Conservation (phyloP, 2,113 vertebrate species). For the Alectura lathami region DNA sequence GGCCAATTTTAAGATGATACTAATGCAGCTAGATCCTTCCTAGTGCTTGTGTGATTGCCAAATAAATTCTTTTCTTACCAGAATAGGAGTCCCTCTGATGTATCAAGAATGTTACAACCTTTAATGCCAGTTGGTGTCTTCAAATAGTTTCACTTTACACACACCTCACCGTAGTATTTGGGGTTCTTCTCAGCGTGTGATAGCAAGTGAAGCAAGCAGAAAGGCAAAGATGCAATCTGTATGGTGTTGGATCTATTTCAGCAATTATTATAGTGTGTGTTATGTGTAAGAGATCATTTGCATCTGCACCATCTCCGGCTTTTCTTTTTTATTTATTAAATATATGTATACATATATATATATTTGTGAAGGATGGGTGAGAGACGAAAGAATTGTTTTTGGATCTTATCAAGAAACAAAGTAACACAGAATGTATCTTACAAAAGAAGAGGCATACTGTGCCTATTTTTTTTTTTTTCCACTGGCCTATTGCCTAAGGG, state of each 20-base stretch:
- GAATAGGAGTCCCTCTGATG: background rate
- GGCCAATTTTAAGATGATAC: background rate
- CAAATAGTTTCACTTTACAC: background rate
- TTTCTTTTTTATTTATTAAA: background rate
- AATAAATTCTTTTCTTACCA: background rate
- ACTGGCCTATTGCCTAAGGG: constrained; percentile 64
- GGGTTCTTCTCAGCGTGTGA: background rate
- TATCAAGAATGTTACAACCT: background rate
- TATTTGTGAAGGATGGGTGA: background rate
- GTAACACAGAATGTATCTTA: constrained; percentile 37
- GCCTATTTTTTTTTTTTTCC: constrained; percentile 35
- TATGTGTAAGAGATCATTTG: background rate
- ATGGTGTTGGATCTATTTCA: constrained; percentile 1
- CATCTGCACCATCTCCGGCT: background rate
- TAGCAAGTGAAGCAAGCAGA: background rate
- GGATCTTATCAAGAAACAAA: constrained; percentile 56
- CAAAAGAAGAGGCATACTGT: constrained; percentile 17
- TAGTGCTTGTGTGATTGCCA: background rate
- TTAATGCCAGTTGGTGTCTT: background rate
- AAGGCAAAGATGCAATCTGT: constrained; percentile 1
- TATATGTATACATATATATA: background rate
- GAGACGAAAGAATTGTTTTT: constrained; percentile 21
- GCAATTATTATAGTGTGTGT: background rate
- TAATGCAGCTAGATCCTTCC: background rate
- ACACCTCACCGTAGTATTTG: background rate